These are phyloP conservation scores for Dorcus parallelipipedus DNA, from an alignment of 2,888 invertebrate genomes.

Conservation along the genomic window DNA sequence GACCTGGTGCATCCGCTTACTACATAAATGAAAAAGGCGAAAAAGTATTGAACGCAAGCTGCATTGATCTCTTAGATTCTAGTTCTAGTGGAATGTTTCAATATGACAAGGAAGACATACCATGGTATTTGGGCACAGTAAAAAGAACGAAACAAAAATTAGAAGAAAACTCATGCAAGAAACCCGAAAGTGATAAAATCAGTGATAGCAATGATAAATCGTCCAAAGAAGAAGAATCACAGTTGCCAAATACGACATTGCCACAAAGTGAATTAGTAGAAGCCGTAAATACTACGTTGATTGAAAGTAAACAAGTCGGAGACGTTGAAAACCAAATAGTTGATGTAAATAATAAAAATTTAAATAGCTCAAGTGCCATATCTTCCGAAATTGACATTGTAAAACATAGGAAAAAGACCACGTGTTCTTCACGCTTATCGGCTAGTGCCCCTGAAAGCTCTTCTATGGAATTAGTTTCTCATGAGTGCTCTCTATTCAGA, in stretches of 20 bases:
- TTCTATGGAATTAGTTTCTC: constrained; percentile 41
- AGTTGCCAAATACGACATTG: constrained; percentile 19
- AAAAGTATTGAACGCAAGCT: constrained; percentile 24
- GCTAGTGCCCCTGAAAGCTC: constrained; percentile 63
- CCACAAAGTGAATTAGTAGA: constrained; percentile 17
- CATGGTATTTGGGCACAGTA: constrained; percentile 68
- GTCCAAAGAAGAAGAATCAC: neutral
- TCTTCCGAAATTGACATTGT: constrained; percentile 54
- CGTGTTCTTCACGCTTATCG: constrained; percentile 52
- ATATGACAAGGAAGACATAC: constrained; percentile 60
- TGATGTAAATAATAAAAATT: constrained; percentile 42
- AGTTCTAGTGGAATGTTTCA: constrained; percentile 53
- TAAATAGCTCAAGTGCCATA: constrained; percentile 65
- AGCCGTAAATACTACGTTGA: constrained; percentile 36
- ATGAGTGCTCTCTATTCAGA: constrained; percentile 38
- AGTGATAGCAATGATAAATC: constrained; percentile 8
- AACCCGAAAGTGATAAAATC: constrained; percentile 16
- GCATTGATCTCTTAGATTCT: constrained; percentile 23
- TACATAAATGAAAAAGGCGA: constrained; percentile 43
- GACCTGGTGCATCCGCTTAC: constrained; percentile 43
- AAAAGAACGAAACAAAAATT: constrained; percentile 67
- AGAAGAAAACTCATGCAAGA: constrained; percentile 54
- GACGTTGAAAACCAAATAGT: constrained; percentile 16
- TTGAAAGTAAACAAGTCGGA: constrained; percentile 13
- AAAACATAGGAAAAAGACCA: constrained; percentile 33